A percentile compares a stretch with the other conserved stretches of the same genome.
Evolutionary conservation across 2,113 vertebrate genomes (phyloP).

Genomic region (Corythornis madagascariensis): DNA sequence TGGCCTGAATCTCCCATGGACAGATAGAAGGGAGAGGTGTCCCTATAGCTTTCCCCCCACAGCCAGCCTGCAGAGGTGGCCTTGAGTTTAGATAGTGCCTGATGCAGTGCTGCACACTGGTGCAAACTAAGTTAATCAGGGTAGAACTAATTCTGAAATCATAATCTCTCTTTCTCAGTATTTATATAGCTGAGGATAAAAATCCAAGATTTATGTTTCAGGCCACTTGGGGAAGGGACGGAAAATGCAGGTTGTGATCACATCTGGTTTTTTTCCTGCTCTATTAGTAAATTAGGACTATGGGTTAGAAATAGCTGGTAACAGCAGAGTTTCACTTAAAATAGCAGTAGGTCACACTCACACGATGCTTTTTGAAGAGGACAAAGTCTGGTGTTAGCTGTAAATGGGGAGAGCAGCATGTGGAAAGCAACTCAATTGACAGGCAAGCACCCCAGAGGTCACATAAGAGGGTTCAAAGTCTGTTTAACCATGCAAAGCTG

Average conservation of each 20-base stretch:
- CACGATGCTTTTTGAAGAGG: background rate
- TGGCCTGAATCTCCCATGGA: background rate
- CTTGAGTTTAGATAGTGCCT: background rate
- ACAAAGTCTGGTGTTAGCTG: slow-evolving; percentile 1
- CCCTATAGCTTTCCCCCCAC: background rate
- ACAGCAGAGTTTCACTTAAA: background rate
- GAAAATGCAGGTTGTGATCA: background rate
- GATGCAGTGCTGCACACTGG: background rate
- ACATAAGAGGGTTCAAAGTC: slow-evolving; percentile 13
- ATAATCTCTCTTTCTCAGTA: background rate
- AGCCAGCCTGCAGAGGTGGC: background rate
- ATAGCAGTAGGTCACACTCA: slow-evolving; percentile 15
- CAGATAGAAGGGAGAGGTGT: background rate
- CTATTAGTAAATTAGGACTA: background rate
- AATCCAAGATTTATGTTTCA: background rate
- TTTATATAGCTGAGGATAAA: background rate
- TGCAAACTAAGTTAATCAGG: background rate
- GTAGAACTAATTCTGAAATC: background rate
- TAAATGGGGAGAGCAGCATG: slow-evolving; percentile 27
- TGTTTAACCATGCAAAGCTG: slow-evolving; percentile 21
- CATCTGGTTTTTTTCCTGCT: background rate
- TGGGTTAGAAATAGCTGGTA: background rate
- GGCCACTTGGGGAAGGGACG: background rate
- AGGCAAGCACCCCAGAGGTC: background rate
- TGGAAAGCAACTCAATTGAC: slow-evolving; percentile 34